Evolutionary conservation across 2,113 vertebrate species (phyloP), one percentile per base, ranked within the genome.

Genomic region (Tretioscincus oriximinensis): DNA sequence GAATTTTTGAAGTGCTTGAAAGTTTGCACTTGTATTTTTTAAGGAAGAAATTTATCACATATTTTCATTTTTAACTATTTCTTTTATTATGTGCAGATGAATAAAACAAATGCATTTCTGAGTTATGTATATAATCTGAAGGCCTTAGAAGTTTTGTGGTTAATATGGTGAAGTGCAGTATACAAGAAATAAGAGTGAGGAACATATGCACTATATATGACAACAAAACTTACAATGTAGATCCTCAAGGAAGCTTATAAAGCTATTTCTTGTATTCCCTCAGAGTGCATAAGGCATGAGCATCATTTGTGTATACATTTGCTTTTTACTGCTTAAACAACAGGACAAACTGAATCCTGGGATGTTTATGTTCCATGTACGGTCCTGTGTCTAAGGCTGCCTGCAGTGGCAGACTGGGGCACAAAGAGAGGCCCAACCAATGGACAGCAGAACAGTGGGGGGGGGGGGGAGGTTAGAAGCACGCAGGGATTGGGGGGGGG

Each of bases 311-410:
- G 35, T 47, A 3, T 63, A 76, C 41, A n/a, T 76, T 70, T 61
- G 47, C 60, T 35, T 49, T 76, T 81, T 75, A 69, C 35, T 76
- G 73, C 60, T 61, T 69, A 63, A 63, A 47, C n/a, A 61, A 76
- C 11, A 76, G n/a, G 41, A 58, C 54, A 61, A 61, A 76, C 63
- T 2, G 1, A 69, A 69, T 82, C 28, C 64, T 63, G 21, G 41
- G 63, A 70, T 35, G 28, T 76, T 76, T 82, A 68, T 75, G n/a
- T 26, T 47, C 61, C 49, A n/a, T 47, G 12, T 14, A 10, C 41
- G 65, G 20, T 20, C 26, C 12, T 29, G 41, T 58, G 54, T 18
- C 14, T 58, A 58, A 58, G 16, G 54, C n/a, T 41, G 35, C 35
- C 35, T 41, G 35, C 5, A 41, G 35, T 41, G 35, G 35, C 35